Evolutionary conservation across 2,888 invertebrate species (phyloP).

Genomic region (Drosophila maculinotata): DNA sequence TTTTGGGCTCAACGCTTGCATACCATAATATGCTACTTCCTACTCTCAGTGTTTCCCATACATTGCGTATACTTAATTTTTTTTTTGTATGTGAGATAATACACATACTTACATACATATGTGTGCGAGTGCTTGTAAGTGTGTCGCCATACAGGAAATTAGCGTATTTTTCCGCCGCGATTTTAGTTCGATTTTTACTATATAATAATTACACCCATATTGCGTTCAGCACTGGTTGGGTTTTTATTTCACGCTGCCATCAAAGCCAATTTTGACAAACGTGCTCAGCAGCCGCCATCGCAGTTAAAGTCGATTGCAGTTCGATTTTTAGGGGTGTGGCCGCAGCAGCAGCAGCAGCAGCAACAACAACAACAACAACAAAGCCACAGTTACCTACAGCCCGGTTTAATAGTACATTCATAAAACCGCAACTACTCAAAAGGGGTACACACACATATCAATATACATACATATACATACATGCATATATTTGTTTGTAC

Average conservation of each 20-base stretch:
- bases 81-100: neutral
- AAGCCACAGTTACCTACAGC: conserved; percentile 25
- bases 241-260: conserved; percentile 33
- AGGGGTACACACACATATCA: conserved; percentile 1
- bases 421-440: conserved; percentile 9
- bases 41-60: conserved; percentile 33
- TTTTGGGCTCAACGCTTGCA: neutral
- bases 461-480: neutral
- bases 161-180: conserved; percentile 47
- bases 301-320: conserved; percentile 33
- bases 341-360: conserved; percentile 21
- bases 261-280: conserved; percentile 64
- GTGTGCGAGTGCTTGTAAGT: conserved; percentile 2
- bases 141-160: conserved; percentile 67
- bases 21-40: conserved; percentile 36
- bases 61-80: conserved; percentile 35
- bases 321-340: conserved; percentile 59
- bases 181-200: conserved; percentile 58
- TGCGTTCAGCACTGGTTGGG: conserved; percentile 40
- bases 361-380: conserved; percentile 2
- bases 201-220: conserved; percentile 69
- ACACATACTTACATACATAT: conserved; percentile 7
- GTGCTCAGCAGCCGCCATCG: conserved; percentile 37
- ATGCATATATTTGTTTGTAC: neutral
- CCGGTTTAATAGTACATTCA: conserved; percentile 1